Evolutionary conservation across 2,888 invertebrate genomes (phyloP).

Genomic region (Subacronicta megacephala): DNA sequence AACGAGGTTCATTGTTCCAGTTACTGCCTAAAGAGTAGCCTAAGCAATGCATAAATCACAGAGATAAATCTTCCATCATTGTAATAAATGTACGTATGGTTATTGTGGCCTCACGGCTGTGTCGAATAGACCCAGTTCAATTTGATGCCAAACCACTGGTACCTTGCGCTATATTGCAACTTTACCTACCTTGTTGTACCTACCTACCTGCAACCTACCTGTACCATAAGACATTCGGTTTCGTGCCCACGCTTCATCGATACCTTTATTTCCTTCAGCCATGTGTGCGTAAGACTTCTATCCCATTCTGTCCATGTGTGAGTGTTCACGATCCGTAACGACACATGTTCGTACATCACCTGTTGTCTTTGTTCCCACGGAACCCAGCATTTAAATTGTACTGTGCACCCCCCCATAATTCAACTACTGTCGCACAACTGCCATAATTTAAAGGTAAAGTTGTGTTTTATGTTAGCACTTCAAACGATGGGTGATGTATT

Average conservation of each 20-base stretch:
- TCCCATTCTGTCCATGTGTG: conserved; percentile 2
- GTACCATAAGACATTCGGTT: too few relatives aligned
- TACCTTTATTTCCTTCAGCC: not conserved
- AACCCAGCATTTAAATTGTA: conserved; percentile 54
- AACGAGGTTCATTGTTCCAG: conserved; percentile 12
- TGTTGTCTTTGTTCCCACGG: conserved; percentile 82
- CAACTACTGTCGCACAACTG: conserved; percentile 45
- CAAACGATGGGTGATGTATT: conserved; percentile 23
- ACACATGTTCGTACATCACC: conserved; percentile 83
- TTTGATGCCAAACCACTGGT: too few relatives aligned
- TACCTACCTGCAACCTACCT: too few relatives aligned
- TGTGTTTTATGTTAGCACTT: conserved; percentile 30
- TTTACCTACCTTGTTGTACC: too few relatives aligned
- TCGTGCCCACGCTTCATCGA: not conserved
- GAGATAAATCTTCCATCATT: not conserved
- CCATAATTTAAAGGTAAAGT: conserved; percentile 50
- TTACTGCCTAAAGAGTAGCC: not conserved
- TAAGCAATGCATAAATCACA: not conserved
- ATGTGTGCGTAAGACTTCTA: conserved; percentile 29
- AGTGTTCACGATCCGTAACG: conserved; percentile 76
- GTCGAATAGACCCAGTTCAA: too few relatives aligned
- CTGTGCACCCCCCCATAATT: conserved; percentile 47
- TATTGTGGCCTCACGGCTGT: too few relatives aligned
- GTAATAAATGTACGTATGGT: too few relatives aligned
- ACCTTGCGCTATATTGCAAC: too few relatives aligned